phyloP scores from a whole-genome alignment of 2,113 vertebrate genomes.

The Gulo gulo region DNA sequence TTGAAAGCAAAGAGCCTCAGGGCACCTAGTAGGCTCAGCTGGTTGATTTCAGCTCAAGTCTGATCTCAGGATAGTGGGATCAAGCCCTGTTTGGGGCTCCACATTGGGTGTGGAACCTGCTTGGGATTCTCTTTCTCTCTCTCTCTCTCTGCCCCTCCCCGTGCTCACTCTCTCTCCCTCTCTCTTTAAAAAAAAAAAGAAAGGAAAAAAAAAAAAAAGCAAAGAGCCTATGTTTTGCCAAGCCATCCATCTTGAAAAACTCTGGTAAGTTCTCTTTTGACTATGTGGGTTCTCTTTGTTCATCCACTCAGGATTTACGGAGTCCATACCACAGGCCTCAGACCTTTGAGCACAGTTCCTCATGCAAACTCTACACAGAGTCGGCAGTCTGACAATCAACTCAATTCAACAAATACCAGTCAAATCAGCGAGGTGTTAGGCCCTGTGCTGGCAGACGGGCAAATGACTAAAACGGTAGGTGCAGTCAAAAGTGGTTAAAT shows the following conservation, averaged over 20 bases:
- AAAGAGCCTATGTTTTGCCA: slow-evolving; percentile 22
- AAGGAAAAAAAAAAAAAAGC: background rate
- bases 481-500: slow-evolving; percentile 1
- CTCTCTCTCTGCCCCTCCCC: background rate
- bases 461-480: background rate
- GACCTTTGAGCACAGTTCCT: background rate
- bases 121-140: background rate
- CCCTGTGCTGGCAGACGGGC: background rate
- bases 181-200: background rate
- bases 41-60: background rate
- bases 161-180: background rate
- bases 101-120: background rate
- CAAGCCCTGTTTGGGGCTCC: background rate
- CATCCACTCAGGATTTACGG: background rate
- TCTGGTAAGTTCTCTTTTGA: slow-evolving; percentile 16
- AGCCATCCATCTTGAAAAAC: slow-evolving; percentile 11
- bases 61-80: background rate
- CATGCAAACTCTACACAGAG: background rate
- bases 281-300: slow-evolving; percentile 10
- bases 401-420: background rate
- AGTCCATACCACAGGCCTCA: background rate
- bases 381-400: background rate
- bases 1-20: background rate
- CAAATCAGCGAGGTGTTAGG: background rate
- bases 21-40: background rate